phyloP scores from a whole-genome alignment of 2,113 vertebrate species.

The Promerops cafer region DNA sequence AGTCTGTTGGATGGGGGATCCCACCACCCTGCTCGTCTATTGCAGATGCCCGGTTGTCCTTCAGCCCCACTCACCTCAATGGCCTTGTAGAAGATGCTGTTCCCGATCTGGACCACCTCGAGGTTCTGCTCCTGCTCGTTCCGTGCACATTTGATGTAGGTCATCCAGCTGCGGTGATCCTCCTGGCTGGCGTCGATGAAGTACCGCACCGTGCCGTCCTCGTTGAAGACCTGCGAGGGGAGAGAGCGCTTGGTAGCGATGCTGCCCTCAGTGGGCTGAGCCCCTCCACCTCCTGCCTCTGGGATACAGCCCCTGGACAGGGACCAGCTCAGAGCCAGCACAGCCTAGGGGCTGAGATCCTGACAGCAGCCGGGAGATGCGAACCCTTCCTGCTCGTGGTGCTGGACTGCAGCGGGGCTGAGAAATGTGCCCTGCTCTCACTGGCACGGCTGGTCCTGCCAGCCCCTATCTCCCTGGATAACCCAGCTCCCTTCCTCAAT shows the following conservation, averaged over 20 bases:
- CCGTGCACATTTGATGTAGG: conserved; percentile 94
- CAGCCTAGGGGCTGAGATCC: neutral
- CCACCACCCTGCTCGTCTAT: neutral
- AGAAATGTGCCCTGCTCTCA: neutral
- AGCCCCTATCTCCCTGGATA: neutral
- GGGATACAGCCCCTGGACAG: neutral
- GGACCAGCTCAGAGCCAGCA: neutral
- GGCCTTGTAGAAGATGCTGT: conserved; percentile 97
- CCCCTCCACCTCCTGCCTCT: neutral
- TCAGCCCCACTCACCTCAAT: conserved; percentile 77
- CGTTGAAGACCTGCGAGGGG: conserved; percentile 85
- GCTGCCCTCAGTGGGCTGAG: rapidly evolving
- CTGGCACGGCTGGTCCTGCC: neutral
- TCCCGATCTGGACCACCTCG: conserved; percentile 95
- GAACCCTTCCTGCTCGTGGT: rapidly evolving
- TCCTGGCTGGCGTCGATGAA: conserved; percentile 97
- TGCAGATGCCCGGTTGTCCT: rapidly evolving
- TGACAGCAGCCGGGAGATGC: rapidly evolving
- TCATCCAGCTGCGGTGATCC: conserved; percentile 99
- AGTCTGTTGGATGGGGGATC: neutral
- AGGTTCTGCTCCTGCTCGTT: conserved; percentile 98
- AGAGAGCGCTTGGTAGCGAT: rapidly evolving
- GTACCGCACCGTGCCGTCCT: conserved; percentile 90
- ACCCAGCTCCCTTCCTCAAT: neutral
- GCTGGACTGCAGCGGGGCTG: rapidly evolving